Conservation (phyloP, 2,113 vertebrate species). For the Okapia johnstoni region DNA sequence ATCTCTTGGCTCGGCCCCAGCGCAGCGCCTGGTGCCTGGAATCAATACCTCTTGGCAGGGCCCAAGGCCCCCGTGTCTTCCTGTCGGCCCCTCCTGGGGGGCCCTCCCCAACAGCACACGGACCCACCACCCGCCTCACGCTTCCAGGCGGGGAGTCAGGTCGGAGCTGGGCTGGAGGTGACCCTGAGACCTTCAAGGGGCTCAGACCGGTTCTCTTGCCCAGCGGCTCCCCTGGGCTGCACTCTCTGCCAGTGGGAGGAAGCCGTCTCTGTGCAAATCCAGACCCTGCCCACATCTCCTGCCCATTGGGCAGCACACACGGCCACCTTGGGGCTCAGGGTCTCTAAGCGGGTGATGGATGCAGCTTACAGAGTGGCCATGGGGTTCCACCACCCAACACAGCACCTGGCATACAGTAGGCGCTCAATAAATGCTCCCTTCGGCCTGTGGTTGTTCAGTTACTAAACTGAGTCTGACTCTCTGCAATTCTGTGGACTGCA, state of each 20-base stretch:
- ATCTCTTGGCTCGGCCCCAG: constrained; percentile 74
- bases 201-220: not conserved
- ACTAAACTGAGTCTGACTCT: not conserved
- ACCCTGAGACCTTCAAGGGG: not conserved
- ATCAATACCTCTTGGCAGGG: constrained; percentile 63
- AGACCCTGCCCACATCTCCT: rapidly evolving
- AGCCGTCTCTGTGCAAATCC: not conserved
- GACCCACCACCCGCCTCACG: not conserved
- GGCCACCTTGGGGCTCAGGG: not conserved
- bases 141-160: not conserved
- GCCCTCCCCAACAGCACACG: not conserved
- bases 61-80: not conserved
- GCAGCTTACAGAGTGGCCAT: not conserved
- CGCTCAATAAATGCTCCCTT: not conserved
- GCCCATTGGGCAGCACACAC: rapidly evolving
- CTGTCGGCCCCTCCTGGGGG: not conserved
- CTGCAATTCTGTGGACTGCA: not conserved
- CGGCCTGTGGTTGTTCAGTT: not conserved
- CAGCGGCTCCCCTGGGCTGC: rapidly evolving
- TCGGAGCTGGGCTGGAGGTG: not conserved
- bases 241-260: no score
- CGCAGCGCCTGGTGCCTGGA: constrained; percentile 29
- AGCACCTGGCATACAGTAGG: not conserved
- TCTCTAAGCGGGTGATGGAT: not conserved
- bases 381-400: rapidly evolving